Base-by-base conservation (phyloP, 2,888 invertebrate species). In the Molorchus minor region DNA sequence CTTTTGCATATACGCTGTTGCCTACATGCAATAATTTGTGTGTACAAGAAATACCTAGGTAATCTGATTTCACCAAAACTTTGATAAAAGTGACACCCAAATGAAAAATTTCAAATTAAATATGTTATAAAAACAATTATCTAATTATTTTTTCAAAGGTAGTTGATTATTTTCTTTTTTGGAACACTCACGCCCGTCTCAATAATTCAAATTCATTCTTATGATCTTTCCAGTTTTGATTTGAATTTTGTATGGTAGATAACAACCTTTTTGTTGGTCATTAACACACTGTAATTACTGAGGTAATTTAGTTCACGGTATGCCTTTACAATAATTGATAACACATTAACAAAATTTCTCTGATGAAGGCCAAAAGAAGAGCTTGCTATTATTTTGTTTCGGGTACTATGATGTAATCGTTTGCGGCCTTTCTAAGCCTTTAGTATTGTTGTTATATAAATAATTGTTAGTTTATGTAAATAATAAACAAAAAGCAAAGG, bases 91-190 rank as follows among this genome's bases (percentile, higher is more conserved):
- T 30, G 46, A 52, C 55, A 45, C 52, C 43, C 33, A 56, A 62
- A 45, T 43, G 55, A 46, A 49, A 41, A 56, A 46, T 41, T 43
- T 55, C 43, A 56, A 62, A 56, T 59, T 62, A 56, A 60, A 55
- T 62, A 56, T 58, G 56, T 56, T 59, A 59, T 62, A 59, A 56
- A 52, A 56, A 57, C 56, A 56, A 52, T 44, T 46, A 58, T 45
- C 47, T 52, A 58, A 40, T 47, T 45, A 56, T 25, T 49, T 49
- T 38, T 36, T 38, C 25, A 20, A 38, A 49, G 40, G 20, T 62
- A 62, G 56, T 62, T 62, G 56, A 59, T 62, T 58, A 62, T 56
- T 62, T 62, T 62, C 62, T 59, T 62, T 62, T 58, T 62, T 62
- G 49, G 47, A 56, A 59, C 53, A 56, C 58, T 40, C 52, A 21